phyloP scores from a whole-genome alignment of 2,113 vertebrate genomes.

The Etia nguti region DNA sequence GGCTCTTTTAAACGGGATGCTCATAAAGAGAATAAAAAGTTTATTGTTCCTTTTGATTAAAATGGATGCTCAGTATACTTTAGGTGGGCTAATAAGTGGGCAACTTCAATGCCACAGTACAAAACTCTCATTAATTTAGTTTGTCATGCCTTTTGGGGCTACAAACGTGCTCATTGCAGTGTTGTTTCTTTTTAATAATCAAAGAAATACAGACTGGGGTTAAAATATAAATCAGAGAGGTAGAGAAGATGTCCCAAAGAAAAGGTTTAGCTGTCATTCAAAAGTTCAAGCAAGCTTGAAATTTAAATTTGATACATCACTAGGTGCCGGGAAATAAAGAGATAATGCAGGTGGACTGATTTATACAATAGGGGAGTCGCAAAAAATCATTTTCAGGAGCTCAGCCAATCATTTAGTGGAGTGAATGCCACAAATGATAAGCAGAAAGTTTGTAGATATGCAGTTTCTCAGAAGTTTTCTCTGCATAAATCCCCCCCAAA shows the following conservation, averaged over 20 bases:
- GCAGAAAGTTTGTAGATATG: neutral
- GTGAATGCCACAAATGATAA: neutral
- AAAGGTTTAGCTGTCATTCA: neutral
- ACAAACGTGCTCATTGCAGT: neutral
- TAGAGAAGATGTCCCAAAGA: neutral
- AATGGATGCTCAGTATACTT: neutral
- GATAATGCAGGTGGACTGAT: neutral
- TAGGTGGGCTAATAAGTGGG: neutral
- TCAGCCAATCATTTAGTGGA: neutral
- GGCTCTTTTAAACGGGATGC: neutral
- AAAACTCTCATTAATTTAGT: neutral
- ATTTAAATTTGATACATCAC: conserved; percentile 8
- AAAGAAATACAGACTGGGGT: neutral
- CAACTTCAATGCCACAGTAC: neutral
- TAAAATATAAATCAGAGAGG: neutral
- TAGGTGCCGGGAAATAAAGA: neutral
- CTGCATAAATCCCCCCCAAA: neutral
- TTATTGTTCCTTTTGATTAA: neutral
- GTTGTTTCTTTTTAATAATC: neutral
- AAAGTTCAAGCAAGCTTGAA: neutral
- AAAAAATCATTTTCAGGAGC: neutral
- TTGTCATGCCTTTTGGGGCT: neutral
- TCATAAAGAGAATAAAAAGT: neutral
- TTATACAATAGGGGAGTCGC: neutral
- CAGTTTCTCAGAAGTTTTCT: neutral